These are phyloP conservation scores for Zaprionus gabonicus DNA, from an alignment of 1,140 invertebrate species.

Conservation along the genomic window DNA sequence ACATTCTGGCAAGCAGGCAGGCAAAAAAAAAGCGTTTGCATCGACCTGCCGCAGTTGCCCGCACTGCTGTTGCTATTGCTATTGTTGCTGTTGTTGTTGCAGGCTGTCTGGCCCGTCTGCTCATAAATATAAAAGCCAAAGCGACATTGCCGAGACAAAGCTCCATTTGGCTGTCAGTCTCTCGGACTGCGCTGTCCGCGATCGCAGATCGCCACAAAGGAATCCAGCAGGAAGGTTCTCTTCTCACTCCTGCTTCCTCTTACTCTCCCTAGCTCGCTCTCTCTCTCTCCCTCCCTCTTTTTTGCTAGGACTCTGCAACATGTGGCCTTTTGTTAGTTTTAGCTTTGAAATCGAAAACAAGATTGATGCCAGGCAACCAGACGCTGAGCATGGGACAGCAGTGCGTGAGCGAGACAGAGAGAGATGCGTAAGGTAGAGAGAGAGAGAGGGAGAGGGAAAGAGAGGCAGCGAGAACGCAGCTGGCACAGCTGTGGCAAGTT, in stretches of 20 bases:
- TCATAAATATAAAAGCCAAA: constrained; percentile 65
- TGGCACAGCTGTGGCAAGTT: constrained; percentile 65
- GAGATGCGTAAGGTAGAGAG: no score
- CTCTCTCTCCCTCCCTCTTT: background rate
- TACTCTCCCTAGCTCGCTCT: background rate
- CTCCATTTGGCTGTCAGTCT: constrained; percentile 47
- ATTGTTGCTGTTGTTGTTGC: constrained; percentile 31
- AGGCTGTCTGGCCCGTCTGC: constrained; percentile 58
- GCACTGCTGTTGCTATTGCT: background rate
- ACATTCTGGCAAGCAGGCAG: constrained; percentile 54
- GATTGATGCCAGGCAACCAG: constrained; percentile 67
- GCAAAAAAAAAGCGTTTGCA: constrained; percentile 47
- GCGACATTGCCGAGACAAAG: constrained; percentile 72
- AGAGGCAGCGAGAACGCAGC: constrained; percentile 38
- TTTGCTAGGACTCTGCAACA: constrained; percentile 47
- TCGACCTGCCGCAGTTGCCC: constrained; percentile 33
- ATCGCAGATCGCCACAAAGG: constrained; percentile 52
- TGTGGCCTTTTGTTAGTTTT: constrained; percentile 68
- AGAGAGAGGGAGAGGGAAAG: no score
- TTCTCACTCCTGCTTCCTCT: background rate
- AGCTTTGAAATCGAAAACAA: constrained; percentile 78
- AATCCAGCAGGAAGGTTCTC: constrained; percentile 42
- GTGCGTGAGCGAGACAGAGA: background rate
- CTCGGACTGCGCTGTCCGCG: constrained; percentile 17
- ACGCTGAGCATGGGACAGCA: constrained; percentile 20